Evolutionary conservation across 2,797 vertebrate genomes (phyloP).

Genomic region (Protosalanx chinensis): DNA sequence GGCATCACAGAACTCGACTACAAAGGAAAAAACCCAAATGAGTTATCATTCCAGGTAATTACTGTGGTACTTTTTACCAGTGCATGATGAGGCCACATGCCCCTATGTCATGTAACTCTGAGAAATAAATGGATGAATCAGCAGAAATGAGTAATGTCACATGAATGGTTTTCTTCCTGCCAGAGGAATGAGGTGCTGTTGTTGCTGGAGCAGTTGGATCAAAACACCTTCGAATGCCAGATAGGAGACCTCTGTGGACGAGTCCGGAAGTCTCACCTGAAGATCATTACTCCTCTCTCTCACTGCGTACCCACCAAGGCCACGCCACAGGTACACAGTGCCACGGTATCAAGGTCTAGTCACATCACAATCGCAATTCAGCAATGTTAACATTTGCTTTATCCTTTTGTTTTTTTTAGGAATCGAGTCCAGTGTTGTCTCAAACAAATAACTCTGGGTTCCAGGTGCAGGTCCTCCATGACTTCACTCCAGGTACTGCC

Average conservation of each 20-base stretch:
- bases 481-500: slow-evolving; percentile 77
- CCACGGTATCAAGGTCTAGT: not conserved
- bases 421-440: slow-evolving; percentile 15
- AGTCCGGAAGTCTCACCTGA: slow-evolving; percentile 74
- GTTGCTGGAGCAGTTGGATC: slow-evolving; percentile 71
- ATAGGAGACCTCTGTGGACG: slow-evolving; percentile 68
- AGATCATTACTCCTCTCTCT: slow-evolving; percentile 76
- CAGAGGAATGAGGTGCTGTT: slow-evolving; percentile 81
- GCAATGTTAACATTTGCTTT: not conserved
- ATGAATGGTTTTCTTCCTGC: slow-evolving; percentile 15
- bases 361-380: too few species aligned
- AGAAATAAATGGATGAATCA: not conserved
- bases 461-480: slow-evolving; percentile 80
- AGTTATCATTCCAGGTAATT: slow-evolving; percentile 84
- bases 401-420: slow-evolving; percentile 44
- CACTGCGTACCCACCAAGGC: slow-evolving; percentile 3
- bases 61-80: not conserved
- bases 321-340: slow-evolving; percentile 50
- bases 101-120: too few species aligned
- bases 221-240: slow-evolving; percentile 76
- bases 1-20: slow-evolving; percentile 76
- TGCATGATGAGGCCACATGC: too few species aligned
- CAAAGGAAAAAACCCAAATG: slow-evolving; percentile 68
- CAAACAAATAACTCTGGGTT: slow-evolving; percentile 54
- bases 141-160: not conserved